Evolutionary conservation across 2,113 vertebrate genomes (phyloP).

Genomic region (Syngnathus typhle): DNA sequence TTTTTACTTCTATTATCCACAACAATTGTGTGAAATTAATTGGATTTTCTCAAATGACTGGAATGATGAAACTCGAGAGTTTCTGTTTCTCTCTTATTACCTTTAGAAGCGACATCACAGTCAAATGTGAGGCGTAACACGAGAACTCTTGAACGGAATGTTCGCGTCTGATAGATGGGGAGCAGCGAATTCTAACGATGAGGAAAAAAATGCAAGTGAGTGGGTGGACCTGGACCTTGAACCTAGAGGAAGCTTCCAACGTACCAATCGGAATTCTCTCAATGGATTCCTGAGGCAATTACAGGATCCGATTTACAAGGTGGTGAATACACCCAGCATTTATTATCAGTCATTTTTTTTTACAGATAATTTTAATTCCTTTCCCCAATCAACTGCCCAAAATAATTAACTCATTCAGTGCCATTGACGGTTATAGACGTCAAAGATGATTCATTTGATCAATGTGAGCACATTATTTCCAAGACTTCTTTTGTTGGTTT

Average conservation of each 20-base stretch:
- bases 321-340: conserved; percentile 27
- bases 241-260: conserved; percentile 50
- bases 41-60: neutral
- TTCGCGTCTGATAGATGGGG: conserved; percentile 40
- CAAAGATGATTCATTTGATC: too few relatives aligned
- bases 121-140: conserved; percentile 19
- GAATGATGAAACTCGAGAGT: neutral
- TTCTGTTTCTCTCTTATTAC: conserved; percentile 1
- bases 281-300: conserved; percentile 41
- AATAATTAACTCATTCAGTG: too few relatives aligned
- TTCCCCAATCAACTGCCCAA: too few relatives aligned
- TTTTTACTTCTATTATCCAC: neutral
- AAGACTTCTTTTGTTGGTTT: neutral
- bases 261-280: conserved; percentile 50
- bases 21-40: neutral
- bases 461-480: neutral
- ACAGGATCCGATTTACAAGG: conserved; percentile 50
- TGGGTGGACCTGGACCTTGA: conserved; percentile 35
- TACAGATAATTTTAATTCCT: too few relatives aligned
- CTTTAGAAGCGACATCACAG: conserved; percentile 14
- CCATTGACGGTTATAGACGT: too few relatives aligned
- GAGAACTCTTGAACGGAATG: conserved; percentile 9
- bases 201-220: conserved; percentile 43
- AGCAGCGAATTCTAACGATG: conserved; percentile 21
- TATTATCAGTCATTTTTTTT: neutral